Percentiles rank a stretch among this genome's conserved stretches.
Evolutionary conservation across 2,888 invertebrate genomes (phyloP).

Genomic region (Ectemnius cavifrons): DNA sequence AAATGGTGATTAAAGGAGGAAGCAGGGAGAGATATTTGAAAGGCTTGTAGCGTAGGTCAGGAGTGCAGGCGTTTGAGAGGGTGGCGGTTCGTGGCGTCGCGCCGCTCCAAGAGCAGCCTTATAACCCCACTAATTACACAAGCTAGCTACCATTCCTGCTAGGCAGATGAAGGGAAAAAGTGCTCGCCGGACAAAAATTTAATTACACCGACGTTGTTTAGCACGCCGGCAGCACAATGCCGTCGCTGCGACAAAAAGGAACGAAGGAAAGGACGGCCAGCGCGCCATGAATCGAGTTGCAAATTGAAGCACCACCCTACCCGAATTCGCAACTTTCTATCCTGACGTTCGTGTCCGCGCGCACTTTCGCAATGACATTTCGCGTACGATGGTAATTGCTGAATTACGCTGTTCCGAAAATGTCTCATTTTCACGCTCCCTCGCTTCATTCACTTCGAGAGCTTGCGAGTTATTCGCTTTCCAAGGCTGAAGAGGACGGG

Average conservation of each 20-base stretch:
- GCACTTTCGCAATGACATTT: background rate
- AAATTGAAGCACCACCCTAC: constrained; percentile 30
- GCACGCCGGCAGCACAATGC: constrained; percentile 4
- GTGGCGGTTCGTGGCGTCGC: constrained; percentile 18
- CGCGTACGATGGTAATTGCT: constrained; percentile 2
- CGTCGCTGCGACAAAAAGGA: constrained; percentile 19
- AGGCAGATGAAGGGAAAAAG: constrained; percentile 35
- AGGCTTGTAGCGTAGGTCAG: background rate
- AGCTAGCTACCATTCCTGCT: constrained; percentile 31
- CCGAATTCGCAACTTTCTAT: background rate
- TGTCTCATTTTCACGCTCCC: too few species aligned
- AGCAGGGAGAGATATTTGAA: background rate
- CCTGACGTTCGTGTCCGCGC: background rate
- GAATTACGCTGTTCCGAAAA: background rate
- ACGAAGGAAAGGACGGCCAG: constrained; percentile 10
- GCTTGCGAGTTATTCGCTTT: too few species aligned
- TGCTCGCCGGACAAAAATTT: constrained; percentile 41
- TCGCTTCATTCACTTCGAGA: too few species aligned
- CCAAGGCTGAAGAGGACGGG: too few species aligned
- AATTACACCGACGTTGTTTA: constrained; percentile 57
- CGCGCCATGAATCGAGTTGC: constrained; percentile 29
- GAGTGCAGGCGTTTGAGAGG: background rate
- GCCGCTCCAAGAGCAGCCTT: constrained; percentile 31
- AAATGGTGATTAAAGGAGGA: background rate
- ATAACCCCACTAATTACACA: constrained; percentile 45